phyloP scores from a whole-genome alignment of 2,113 vertebrate species.

The Periophthalmodon schlosseri region DNA sequence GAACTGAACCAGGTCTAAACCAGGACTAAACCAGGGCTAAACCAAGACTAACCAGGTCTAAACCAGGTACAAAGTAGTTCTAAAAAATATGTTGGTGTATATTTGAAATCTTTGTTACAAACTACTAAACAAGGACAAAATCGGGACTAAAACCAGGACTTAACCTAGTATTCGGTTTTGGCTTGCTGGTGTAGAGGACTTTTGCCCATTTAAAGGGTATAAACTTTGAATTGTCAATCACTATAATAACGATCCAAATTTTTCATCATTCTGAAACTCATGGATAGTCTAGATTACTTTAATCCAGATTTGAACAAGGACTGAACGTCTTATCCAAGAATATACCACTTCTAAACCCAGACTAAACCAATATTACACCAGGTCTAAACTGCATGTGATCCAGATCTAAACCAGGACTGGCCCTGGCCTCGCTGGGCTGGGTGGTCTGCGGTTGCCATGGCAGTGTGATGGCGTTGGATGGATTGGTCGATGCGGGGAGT shows the following conservation, averaged over 20 bases:
- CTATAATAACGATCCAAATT: too few relatives aligned
- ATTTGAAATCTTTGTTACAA: too few relatives aligned
- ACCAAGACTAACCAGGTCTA: background rate
- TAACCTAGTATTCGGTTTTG: too few relatives aligned
- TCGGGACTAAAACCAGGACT: too few relatives aligned
- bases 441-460: conserved; percentile 69
- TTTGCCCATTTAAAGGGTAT: too few relatives aligned
- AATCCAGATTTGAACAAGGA: background rate
- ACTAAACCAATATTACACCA: too few relatives aligned
- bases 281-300: background rate
- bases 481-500: conserved; percentile 67
- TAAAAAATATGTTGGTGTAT: too few relatives aligned
- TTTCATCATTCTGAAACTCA: too few relatives aligned
- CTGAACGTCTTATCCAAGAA: background rate
- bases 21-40: background rate
- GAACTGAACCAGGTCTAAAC: background rate
- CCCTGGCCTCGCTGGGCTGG: background rate
- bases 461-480: conserved; percentile 64
- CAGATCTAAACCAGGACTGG: background rate
- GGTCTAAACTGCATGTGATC: background rate
- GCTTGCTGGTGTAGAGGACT: too few relatives aligned
- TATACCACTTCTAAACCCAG: background rate
- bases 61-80: background rate
- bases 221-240: too few relatives aligned
- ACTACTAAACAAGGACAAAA: too few relatives aligned